Conservation (phyloP, 2,888 invertebrate species). For the Dasypogon diadema region DNA sequence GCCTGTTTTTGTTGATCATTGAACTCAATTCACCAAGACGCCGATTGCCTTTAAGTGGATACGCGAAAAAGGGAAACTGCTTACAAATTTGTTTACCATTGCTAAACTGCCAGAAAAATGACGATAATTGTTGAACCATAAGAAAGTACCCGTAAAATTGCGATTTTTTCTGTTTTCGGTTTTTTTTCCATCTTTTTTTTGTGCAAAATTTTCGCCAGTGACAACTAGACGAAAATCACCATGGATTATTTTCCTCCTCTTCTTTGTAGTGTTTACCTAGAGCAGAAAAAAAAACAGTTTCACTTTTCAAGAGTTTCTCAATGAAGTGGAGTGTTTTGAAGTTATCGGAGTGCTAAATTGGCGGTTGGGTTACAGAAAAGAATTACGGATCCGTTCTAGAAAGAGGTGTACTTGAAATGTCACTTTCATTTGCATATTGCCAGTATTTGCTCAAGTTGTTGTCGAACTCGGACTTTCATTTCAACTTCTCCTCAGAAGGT, state of each 20-base stretch:
- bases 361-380: background rate
- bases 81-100: background rate
- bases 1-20: background rate
- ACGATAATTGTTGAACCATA: background rate
- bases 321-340: background rate
- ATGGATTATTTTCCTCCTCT: background rate
- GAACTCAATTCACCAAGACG: background rate
- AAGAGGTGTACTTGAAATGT: background rate
- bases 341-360: slow-evolving; percentile 3
- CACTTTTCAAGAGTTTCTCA: slow-evolving; percentile 22
- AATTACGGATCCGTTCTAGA: background rate
- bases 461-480: background rate
- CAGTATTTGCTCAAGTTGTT: background rate
- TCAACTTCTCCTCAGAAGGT: background rate
- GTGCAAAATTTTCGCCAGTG: background rate
- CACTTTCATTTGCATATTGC: slow-evolving; percentile 12
- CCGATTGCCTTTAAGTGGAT: background rate
- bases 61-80: background rate
- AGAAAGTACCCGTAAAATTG: slow-evolving; percentile 2
- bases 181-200: too few relatives aligned
- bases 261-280: slow-evolving; percentile 3
- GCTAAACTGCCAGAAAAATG: background rate
- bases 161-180: background rate
- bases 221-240: background rate
- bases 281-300: background rate